Conservation (phyloP, 2,113 vertebrate species). For the Microcebus tavaratra region DNA sequence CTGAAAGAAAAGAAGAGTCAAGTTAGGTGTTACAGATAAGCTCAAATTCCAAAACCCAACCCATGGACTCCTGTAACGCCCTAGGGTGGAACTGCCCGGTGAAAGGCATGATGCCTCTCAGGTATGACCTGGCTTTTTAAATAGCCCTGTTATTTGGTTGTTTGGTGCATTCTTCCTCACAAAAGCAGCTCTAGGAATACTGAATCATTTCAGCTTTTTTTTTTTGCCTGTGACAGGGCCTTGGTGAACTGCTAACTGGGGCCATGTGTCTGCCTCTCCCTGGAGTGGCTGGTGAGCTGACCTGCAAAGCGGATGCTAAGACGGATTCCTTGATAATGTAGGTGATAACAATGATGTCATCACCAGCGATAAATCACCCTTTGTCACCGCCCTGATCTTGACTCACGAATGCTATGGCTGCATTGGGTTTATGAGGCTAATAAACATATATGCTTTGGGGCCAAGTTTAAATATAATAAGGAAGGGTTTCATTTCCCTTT, state of each 20-base stretch:
- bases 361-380: not conserved
- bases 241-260: not conserved
- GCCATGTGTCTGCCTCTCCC: rapidly evolving
- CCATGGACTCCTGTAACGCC: not conserved
- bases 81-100: rapidly evolving
- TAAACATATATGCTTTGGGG: slow-evolving; percentile 33
- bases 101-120: rapidly evolving
- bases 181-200: not conserved
- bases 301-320: not conserved
- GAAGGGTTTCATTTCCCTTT: not conserved
- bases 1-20: not conserved
- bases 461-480: slow-evolving; percentile 40
- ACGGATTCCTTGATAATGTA: not conserved
- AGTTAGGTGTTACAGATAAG: not conserved
- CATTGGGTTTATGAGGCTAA: slow-evolving; percentile 26
- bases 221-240: not conserved
- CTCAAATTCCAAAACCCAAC: not conserved
- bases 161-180: not conserved
- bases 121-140: not conserved
- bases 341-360: not conserved
- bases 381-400: not conserved
- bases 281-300: too few species aligned
- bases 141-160: too few species aligned
- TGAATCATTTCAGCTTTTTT: not conserved
- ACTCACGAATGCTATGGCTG: not conserved